Evolutionary conservation across 2,888 invertebrate species (phyloP), one percentile per base, ranked within the genome.

Genomic region (Acanthacorydalis orientalis): DNA sequence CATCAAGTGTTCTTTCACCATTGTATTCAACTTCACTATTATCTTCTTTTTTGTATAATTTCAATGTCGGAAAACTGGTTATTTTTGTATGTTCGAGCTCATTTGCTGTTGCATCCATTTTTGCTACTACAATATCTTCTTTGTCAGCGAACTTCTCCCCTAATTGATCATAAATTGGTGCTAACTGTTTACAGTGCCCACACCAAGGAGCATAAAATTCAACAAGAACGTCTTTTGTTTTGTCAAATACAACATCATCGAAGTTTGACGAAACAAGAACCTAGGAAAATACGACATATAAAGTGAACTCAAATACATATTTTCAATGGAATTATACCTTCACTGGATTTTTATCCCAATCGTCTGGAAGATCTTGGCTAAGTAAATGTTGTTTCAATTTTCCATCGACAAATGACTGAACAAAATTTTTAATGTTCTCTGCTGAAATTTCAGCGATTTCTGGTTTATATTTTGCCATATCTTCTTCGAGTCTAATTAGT

Each of bases 161-260:
- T 58, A 96, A 74, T 75, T 96, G 76, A 55, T 97, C 96, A 73
- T 92, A 98, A 68, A 96, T 95, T 31, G 98, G 98, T 48, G 76
- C 88, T 60, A 98, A 74, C 67, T 96, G 91, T 65, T 97, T 96
- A 80, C 97, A 98, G 68, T 98, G 97, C 51, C 93, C 95, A 70
- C 89, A 90, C 97, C 97, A 97, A 51, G 97, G 96, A 47, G 96
- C 96, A 69, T 96, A 98, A 75, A 98, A 99, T 73, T 98, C 97
- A 53, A 99, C 96, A 50, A 99, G 77, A 44, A 97, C 98, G 60
- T 83, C 81, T 74, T 96, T 97, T 55, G 68, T 73, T 57, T 76
- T 75, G 67, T 97, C 85, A 54, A 86, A 77, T 44, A 81, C 98
- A 55, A 99, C 85, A 55, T 84, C 82, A 57, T 91, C 89, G 67